These are phyloP conservation scores for Catharus ustulatus DNA, from an alignment of 2,797 vertebrate species.

Conservation along the genomic window DNA sequence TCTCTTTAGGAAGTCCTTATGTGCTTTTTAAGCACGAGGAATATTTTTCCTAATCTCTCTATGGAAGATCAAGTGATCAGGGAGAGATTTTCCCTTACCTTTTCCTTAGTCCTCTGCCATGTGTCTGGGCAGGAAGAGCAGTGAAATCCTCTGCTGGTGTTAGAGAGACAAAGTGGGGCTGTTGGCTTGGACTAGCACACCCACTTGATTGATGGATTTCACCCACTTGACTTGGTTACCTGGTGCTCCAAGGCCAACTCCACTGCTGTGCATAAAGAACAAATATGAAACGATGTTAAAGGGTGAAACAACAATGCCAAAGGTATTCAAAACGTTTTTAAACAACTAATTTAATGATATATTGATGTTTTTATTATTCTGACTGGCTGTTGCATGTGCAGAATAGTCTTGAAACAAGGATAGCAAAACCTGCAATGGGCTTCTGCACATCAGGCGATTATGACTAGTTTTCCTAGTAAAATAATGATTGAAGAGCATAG, in stretches of 20 bases:
- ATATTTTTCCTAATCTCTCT: not conserved
- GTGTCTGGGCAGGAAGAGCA: not conserved
- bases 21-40: not conserved
- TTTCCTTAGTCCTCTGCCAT: not conserved
- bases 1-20: not conserved
- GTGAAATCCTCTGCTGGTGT: not conserved
- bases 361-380: not conserved
- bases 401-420: not conserved
- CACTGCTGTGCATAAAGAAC: not conserved
- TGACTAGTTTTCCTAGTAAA: not conserved
- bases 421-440: not conserved
- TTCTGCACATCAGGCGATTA: not conserved
- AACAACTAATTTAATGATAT: not conserved
- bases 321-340: not conserved
- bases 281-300: not conserved
- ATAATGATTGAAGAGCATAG: not conserved
- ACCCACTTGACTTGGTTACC: accelerated
- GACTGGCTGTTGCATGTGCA: not conserved
- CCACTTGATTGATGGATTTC: not conserved
- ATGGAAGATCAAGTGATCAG: not conserved
- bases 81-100: not conserved
- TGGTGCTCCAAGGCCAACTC: not conserved
- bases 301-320: not conserved
- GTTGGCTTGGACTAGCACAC: not conserved
- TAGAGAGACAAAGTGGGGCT: not conserved